Base-by-base conservation (phyloP, 1,140 invertebrate species). In the Calycopis cecrops region DNA sequence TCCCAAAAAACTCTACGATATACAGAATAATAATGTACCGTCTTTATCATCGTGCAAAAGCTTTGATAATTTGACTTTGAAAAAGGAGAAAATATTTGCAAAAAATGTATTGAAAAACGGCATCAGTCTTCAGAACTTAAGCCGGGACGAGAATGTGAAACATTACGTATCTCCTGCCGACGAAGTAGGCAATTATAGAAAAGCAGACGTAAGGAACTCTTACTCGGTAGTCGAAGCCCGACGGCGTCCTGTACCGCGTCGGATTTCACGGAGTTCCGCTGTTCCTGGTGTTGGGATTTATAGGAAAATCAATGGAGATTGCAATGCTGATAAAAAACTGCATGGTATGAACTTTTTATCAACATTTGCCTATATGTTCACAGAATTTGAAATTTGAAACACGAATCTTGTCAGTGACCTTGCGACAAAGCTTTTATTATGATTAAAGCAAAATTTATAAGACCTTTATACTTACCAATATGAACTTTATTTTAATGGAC, bases 31-130 rank as follows among this genome's bases (percentile, higher is more conserved):
- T 59, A 87, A 87, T 60, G 44, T 77, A 10, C 34, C 63, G n/a
- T 48, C 67, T 4, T 60, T 87, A 40, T 62, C 69, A 16, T 68
- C 84, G 0, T 87, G 82, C 55, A 87, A 87, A 61, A 87, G 84
- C 67, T 78, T 85, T 48, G 84, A 87, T 59, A 87, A 85, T 55
- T 71, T 87, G 53, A 79, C 73, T 6, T 53, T 76, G 7, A 78
- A 68, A 42, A 67, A 72, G 10, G 52, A 73, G 21, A 71, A 55
- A 35, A 67, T 67, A 9, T 14, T 37, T 9, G 14, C 56, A 9
- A 77, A 69, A 58, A 66, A 78, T 9, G 78, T 67, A 53, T 73
- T 82, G 50, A 75, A 71, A 62, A 74, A 74, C 44, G 84, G 84
- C 1, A 55, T 60, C 7, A 87, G 84, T 67, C 76, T 87, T 14